A percentile compares a stretch with the other conserved stretches of the same genome.
Conservation (phyloP, 2,797 vertebrate species). For the Micrastur ruficollis region DNA sequence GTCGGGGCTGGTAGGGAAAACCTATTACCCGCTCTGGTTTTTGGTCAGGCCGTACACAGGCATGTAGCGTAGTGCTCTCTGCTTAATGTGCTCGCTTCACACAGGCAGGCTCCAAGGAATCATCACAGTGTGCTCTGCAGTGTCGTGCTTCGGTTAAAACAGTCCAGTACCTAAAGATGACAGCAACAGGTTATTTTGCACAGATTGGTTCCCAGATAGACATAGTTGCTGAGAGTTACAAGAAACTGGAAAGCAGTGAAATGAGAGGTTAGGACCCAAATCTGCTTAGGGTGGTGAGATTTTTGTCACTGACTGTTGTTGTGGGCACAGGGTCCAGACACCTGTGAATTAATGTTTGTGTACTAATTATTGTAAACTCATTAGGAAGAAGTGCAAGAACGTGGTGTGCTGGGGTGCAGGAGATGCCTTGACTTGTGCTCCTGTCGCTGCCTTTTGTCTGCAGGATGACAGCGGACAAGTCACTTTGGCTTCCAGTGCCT, state of each 20-base stretch:
- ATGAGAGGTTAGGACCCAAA: neutral
- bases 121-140: neutral
- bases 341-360: neutral
- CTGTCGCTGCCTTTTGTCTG: neutral
- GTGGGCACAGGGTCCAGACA: neutral
- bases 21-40: fast-evolving
- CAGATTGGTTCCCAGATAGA: neutral
- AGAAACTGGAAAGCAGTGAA: neutral
- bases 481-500: neutral
- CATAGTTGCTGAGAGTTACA: neutral
- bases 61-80: fast-evolving
- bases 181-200: neutral
- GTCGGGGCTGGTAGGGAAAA: neutral
- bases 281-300: fast-evolving
- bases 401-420: neutral
- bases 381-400: neutral
- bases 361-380: neutral
- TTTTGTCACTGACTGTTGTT: neutral
- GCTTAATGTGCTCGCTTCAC: neutral
- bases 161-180: neutral
- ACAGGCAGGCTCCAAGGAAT: neutral
- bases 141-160: neutral
- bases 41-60: fast-evolving
- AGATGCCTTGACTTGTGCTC: neutral
- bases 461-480: neutral